Evolutionary conservation across 2,888 invertebrate genomes (phyloP).

Genomic region (Chirona hameri): DNA sequence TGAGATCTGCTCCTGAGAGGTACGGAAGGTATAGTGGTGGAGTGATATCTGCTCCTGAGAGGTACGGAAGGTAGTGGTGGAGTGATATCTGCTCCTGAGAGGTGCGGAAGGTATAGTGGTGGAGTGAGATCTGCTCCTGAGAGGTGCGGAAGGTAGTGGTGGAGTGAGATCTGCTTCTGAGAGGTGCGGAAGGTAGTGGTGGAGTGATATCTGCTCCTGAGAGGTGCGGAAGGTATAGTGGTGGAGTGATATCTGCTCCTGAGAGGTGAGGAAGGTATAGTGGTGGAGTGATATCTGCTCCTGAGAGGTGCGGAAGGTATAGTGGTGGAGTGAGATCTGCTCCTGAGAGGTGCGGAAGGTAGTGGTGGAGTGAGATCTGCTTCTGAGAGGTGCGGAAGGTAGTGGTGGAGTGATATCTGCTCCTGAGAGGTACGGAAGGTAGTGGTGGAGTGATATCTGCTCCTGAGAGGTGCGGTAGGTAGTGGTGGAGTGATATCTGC

Average conservation of each 20-base stretch:
- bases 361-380: no score
- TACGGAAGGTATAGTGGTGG: not conserved
- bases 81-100: no score
- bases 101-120: no score
- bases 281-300: not conserved
- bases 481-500: no score
- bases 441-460: no score
- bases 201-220: no score
- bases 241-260: no score
- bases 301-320: not conserved
- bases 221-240: no score
- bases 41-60: not conserved
- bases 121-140: constrained; percentile 48
- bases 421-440: not conserved
- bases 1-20: constrained; percentile 46
- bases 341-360: no score
- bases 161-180: not conserved
- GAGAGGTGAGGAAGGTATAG: constrained; percentile 29
- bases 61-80: not conserved
- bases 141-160: constrained; percentile 4
- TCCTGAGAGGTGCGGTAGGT: no score
- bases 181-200: not conserved
- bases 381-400: constrained; percentile 41
- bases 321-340: no score
- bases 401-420: not conserved